A percentile compares a stretch with the other conserved stretches of the same genome.
Evolutionary conservation across 2,797 vertebrate species (phyloP).

Genomic region (Dendrocincla tyrannina): DNA sequence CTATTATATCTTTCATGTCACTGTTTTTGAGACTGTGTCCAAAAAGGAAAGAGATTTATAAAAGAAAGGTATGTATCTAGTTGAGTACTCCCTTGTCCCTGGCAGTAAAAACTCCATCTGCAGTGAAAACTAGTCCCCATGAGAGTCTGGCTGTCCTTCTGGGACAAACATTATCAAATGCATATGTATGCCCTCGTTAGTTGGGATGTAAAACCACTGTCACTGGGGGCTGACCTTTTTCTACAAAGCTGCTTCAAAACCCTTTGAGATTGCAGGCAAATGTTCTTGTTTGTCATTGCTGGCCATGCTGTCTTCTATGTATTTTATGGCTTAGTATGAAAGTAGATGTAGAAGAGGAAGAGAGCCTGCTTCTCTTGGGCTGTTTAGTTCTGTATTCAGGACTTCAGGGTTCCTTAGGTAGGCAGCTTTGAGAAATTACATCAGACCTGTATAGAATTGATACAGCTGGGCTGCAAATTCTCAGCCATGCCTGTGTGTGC

Average conservation of each 20-base stretch:
- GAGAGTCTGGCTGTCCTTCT: not conserved
- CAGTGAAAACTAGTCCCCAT: not conserved
- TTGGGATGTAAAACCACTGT: not conserved
- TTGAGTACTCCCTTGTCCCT: not conserved
- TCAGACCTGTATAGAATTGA: not conserved
- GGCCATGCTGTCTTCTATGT: not conserved
- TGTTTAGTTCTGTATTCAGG: not conserved
- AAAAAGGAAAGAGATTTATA: not conserved
- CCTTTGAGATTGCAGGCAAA: not conserved
- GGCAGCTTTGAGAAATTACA: not conserved
- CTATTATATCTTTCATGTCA: not conserved
- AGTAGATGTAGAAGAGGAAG: not conserved
- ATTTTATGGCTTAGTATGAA: not conserved
- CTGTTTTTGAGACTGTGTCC: not conserved
- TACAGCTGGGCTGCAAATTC: not conserved
- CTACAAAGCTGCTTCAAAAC: not conserved
- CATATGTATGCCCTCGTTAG: not conserved
- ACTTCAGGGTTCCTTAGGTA: not conserved
- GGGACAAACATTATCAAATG: not conserved
- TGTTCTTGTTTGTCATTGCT: not conserved
- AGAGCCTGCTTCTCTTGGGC: not conserved
- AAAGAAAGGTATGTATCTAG: not conserved
- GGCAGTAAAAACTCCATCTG: not conserved
- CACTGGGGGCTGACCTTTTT: not conserved
- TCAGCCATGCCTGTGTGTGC: not conserved